These are phyloP conservation scores for Gulo gulo DNA, from an alignment of 2,113 vertebrate genomes.

Conservation along the genomic window DNA sequence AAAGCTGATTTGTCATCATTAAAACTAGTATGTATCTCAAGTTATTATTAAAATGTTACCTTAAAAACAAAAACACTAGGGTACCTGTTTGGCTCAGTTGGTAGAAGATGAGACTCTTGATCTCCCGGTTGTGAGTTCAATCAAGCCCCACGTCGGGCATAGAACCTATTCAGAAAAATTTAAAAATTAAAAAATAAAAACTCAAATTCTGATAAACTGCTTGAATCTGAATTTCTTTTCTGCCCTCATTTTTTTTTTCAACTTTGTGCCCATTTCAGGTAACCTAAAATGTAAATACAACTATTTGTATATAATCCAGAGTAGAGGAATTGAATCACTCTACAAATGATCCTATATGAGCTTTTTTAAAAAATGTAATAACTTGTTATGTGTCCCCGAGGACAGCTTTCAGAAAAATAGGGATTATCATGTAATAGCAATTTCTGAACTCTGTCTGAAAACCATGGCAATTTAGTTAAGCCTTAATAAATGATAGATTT, in stretches of 20 bases:
- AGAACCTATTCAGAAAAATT: background rate
- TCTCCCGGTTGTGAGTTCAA: background rate
- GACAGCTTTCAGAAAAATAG: background rate
- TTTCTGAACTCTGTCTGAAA: background rate
- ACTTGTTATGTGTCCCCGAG: background rate
- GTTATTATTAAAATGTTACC: background rate
- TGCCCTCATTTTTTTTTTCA: background rate
- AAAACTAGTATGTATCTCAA: background rate
- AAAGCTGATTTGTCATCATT: background rate
- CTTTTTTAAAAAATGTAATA: background rate
- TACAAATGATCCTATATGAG: background rate
- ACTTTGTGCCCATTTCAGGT: background rate
- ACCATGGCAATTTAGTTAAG: background rate
- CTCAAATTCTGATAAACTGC: background rate
- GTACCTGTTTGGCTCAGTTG: background rate
- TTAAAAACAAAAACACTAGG: background rate
- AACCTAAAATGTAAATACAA: background rate
- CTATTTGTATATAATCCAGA: background rate
- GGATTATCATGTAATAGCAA: background rate
- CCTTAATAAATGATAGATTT: background rate
- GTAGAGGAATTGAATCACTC: background rate
- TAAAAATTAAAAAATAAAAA: background rate
- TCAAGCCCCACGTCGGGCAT: background rate
- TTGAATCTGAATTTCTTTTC: background rate
- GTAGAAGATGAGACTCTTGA: background rate